These are phyloP conservation scores for Cyclina sinensis DNA, from an alignment of 1,140 invertebrate species.

Conservation along the genomic window DNA sequence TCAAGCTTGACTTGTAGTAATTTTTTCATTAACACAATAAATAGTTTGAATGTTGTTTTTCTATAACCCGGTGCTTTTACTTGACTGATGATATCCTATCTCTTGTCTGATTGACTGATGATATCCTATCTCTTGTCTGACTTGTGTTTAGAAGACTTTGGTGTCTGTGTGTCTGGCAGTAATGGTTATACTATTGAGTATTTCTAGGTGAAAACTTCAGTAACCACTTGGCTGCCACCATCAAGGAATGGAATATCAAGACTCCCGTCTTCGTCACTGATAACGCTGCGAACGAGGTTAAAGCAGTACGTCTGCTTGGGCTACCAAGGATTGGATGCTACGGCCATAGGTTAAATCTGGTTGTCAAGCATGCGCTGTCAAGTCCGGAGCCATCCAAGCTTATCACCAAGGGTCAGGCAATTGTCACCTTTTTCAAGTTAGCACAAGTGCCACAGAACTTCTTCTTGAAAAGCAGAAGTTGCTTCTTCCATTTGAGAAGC, in stretches of 20 bases:
- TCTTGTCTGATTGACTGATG: too few relatives aligned
- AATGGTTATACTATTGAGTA: too few relatives aligned
- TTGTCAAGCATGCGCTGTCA: conserved; percentile 38
- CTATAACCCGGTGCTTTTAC: too few relatives aligned
- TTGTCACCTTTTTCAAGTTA: conserved; percentile 49
- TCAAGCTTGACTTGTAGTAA: too few relatives aligned
- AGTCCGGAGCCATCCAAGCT: background rate
- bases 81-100: too few relatives aligned
- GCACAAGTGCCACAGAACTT: conserved; percentile 24
- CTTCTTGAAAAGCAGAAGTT: conserved; percentile 47
- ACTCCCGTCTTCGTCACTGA: conserved; percentile 35
- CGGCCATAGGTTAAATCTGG: conserved; percentile 42
- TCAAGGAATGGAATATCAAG: background rate
- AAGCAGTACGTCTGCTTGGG: background rate
- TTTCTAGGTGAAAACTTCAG: too few relatives aligned
- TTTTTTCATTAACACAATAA: too few relatives aligned
- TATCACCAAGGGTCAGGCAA: background rate
- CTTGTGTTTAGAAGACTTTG: too few relatives aligned
- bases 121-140: too few relatives aligned
- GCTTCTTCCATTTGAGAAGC: background rate
- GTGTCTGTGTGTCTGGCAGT: too few relatives aligned
- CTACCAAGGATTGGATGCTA: conserved; percentile 49
- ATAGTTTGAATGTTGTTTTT: too few relatives aligned
- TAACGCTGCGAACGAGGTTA: conserved; percentile 59
- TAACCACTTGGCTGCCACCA: too few relatives aligned